phyloP scores from a whole-genome alignment of 2,113 vertebrate species.

The Benitochromis conjunctus region DNA sequence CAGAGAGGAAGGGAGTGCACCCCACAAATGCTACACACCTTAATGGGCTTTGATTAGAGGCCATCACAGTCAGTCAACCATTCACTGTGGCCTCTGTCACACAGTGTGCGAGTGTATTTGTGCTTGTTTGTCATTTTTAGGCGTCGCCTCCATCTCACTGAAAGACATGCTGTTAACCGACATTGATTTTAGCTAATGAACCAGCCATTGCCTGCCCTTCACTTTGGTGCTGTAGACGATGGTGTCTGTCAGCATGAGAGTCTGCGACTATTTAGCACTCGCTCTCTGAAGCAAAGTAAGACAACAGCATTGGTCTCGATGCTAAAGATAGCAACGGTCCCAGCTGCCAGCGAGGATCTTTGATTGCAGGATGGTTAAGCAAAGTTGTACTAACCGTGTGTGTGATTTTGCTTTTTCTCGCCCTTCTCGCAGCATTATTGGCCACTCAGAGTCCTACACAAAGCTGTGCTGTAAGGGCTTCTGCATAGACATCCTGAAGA shows the following conservation, averaged over 20 bases:
- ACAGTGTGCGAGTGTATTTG: background rate
- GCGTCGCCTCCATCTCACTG: slow-evolving; percentile 7
- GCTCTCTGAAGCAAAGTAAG: background rate
- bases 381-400: background rate
- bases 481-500: slow-evolving; percentile 98
- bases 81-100: background rate
- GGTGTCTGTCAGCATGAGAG: background rate
- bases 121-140: background rate
- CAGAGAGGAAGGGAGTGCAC: slow-evolving; percentile 14
- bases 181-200: slow-evolving; percentile 57
- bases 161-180: slow-evolving; percentile 23
- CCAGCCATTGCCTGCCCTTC: slow-evolving; percentile 36
- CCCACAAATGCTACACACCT: slow-evolving; percentile 16
- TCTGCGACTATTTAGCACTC: slow-evolving; percentile 1
- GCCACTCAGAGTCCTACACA: slow-evolving; percentile 83
- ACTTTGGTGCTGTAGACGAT: background rate
- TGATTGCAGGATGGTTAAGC: background rate
- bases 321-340: slow-evolving; percentile 9
- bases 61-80: slow-evolving; percentile 34
- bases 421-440: slow-evolving; percentile 41
- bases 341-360: background rate
- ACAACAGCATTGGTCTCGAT: background rate
- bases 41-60: slow-evolving; percentile 57
- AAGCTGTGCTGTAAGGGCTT: slow-evolving; percentile 98
- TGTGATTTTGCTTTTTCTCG: background rate